Conservation (phyloP, 64 coral and sea anemone species). For the Acropora yongei region DNA sequence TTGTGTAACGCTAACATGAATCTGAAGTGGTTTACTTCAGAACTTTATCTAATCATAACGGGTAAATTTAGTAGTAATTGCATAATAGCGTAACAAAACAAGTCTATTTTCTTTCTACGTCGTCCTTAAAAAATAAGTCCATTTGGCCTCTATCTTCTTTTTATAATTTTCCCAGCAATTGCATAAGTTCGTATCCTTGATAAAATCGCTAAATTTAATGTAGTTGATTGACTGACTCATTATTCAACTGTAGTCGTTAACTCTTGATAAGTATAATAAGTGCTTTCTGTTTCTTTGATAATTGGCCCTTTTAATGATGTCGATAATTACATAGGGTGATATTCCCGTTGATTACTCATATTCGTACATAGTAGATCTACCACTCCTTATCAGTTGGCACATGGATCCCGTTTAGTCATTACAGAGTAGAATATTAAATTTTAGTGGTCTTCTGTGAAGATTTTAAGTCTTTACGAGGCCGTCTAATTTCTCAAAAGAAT, state of each 20-base stretch:
- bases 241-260: neutral
- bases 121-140: neutral
- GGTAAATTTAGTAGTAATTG: too few relatives aligned
- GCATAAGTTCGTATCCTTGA: neutral
- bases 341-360: neutral
- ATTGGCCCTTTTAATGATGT: neutral
- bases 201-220: neutral
- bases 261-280: neutral
- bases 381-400: neutral
- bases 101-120: neutral
- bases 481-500: neutral
- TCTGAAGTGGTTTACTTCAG: too few relatives aligned
- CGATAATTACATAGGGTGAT: neutral
- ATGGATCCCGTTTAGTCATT: neutral
- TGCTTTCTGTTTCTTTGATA: neutral
- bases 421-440: neutral
- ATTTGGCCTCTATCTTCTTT: neutral
- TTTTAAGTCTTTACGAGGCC: neutral
- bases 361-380: neutral
- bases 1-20: too few relatives aligned
- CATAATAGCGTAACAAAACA: too few relatives aligned
- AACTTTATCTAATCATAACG: too few relatives aligned
- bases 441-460: neutral
- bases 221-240: neutral
- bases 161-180: neutral